Evolutionary conservation across 1,140 invertebrate genomes (phyloP).

Genomic region (Temnothorax nylanderi): DNA sequence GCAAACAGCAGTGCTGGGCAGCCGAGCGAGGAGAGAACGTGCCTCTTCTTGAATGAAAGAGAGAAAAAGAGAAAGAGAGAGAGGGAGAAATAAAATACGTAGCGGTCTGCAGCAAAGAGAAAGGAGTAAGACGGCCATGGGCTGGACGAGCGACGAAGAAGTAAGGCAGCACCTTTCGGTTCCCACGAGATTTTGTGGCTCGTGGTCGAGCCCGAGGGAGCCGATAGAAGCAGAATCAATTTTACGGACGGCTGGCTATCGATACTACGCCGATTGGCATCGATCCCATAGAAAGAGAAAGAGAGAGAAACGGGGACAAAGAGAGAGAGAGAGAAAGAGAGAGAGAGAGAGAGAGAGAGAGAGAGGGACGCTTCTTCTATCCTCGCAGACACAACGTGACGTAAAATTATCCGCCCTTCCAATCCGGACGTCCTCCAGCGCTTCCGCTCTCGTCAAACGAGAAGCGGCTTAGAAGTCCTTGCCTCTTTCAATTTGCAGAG

Average conservation of each 20-base stretch:
- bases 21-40: background rate
- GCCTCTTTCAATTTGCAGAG: slow-evolving; percentile 70
- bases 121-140: slow-evolving; percentile 60
- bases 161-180: slow-evolving; percentile 77
- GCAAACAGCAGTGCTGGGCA: slow-evolving; percentile 61
- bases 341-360: background rate
- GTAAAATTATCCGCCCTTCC: slow-evolving; percentile 61
- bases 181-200: slow-evolving; percentile 81
- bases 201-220: slow-evolving; percentile 72
- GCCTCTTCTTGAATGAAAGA: background rate
- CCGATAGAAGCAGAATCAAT: slow-evolving; percentile 78
- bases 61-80: slow-evolving; percentile 5
- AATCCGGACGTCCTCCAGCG: slow-evolving; percentile 54
- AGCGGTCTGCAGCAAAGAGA: slow-evolving; percentile 11
- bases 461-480: slow-evolving; percentile 67
- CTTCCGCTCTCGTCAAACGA: slow-evolving; percentile 51
- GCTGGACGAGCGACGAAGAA: slow-evolving; percentile 46
- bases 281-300: slow-evolving; percentile 60
- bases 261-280: slow-evolving; percentile 74
- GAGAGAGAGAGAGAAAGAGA: background rate
- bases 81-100: slow-evolving; percentile 52
- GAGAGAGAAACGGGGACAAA: background rate
- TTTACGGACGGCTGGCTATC: slow-evolving; percentile 79
- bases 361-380: background rate
- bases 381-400: slow-evolving; percentile 29